Evolutionary conservation across 2,113 vertebrate species (phyloP).

Genomic region (Lamprologus callipterus): DNA sequence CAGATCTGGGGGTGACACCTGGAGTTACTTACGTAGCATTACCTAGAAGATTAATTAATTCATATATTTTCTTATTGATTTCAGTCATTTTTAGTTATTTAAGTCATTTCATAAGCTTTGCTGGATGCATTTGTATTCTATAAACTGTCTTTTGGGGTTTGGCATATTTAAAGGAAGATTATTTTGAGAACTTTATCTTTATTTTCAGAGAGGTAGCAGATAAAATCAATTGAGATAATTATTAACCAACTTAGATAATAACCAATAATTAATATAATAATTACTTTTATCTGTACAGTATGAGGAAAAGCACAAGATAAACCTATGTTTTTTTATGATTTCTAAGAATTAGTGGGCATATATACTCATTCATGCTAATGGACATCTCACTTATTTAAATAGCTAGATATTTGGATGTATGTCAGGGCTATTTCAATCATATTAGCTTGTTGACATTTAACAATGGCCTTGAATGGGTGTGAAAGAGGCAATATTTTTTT

Average conservation of each 20-base stretch:
- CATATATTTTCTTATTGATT: not conserved
- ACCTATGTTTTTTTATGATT: not conserved
- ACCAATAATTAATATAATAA: not conserved
- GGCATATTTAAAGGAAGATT: not conserved
- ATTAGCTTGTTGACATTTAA: not conserved
- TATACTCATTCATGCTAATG: not conserved
- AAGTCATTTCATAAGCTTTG: not conserved
- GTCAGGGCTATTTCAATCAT: not conserved
- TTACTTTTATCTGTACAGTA: not conserved
- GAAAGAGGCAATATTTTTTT: not conserved
- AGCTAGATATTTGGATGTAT: not conserved
- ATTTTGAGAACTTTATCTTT: not conserved
- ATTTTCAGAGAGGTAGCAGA: not conserved
- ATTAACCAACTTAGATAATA: not conserved
- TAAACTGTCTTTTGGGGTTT: not conserved
- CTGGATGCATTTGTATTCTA: not conserved
- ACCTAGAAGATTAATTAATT: not conserved
- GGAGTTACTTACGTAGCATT: not conserved
- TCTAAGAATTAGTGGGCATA: not conserved
- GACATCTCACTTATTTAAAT: not conserved
- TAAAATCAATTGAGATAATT: not conserved
- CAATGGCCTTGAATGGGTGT: not conserved
- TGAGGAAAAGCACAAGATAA: not conserved
- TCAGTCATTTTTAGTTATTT: not conserved
- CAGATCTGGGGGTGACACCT: not conserved